A percentile compares a stretch with the other conserved stretches of the same genome.
Conservation (phyloP, 2,888 invertebrate genomes). For the Drosophila helvetica region DNA sequence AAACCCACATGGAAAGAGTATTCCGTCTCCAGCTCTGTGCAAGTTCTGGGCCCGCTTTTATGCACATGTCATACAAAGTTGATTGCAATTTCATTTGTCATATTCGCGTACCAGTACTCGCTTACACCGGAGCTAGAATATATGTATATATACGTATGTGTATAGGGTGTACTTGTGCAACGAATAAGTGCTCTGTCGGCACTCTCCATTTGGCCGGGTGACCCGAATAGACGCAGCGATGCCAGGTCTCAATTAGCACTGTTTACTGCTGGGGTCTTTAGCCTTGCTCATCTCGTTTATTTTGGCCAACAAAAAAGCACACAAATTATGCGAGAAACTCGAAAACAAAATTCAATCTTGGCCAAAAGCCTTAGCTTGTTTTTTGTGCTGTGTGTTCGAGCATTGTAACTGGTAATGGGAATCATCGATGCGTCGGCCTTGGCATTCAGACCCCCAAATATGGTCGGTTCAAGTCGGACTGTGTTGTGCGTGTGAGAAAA, state of each 20-base stretch:
- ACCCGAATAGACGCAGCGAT: conserved; percentile 57
- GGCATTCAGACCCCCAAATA: conserved; percentile 76
- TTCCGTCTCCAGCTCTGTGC: conserved; percentile 10
- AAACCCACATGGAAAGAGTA: conserved; percentile 12
- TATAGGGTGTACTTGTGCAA: background rate
- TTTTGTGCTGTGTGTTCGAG: conserved; percentile 26
- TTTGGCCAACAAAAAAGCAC: conserved; percentile 46
- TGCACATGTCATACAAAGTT: conserved; percentile 45
- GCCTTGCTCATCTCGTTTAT: conserved; percentile 46
- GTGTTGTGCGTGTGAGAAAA: conserved; percentile 58
- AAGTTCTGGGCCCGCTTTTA: background rate
- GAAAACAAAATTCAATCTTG: conserved; percentile 49
- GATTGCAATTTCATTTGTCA: conserved; percentile 64
- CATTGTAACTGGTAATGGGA: conserved; percentile 62
- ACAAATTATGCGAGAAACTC: conserved; percentile 63
- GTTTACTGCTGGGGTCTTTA: conserved; percentile 45
- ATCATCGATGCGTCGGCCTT: conserved; percentile 61
- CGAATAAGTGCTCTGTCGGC: conserved; percentile 57
- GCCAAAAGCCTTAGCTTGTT: conserved; percentile 42
- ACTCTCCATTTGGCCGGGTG: conserved; percentile 67
- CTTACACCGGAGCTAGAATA: conserved; percentile 57
- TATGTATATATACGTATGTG: background rate
- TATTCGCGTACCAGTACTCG: conserved; percentile 13
- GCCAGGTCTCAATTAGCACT: conserved; percentile 40
- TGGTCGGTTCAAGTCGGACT: conserved; percentile 54